Evolutionary conservation across 2,888 invertebrate species (phyloP), one percentile per base, ranked within the genome.

Genomic region (Maniola hyperantus): DNA sequence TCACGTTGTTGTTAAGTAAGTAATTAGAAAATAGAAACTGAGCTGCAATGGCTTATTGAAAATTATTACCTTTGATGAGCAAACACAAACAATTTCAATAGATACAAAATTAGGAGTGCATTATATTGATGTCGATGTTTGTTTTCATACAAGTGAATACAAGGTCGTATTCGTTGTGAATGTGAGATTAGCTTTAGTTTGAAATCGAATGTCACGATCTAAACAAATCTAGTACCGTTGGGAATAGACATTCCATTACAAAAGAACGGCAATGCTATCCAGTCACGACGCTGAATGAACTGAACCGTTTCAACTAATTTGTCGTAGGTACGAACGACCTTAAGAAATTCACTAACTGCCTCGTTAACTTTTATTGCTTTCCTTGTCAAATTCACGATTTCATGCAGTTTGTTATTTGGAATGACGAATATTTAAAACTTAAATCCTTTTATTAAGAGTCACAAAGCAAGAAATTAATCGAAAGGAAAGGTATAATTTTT

Each of bases 191-290:
- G 55, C 36, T 55, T 18, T 18, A 36, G 54, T 55, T 33, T 15
- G n/a, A 54, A 67, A 60, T 48, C 60, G 39, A 62, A 50, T 65
- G 57, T 69, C 66, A 59, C 62, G 61, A 57, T 39, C 33, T 39
- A 70, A 68, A 67, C 64, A 62, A 57, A 67, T 67, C 67, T 48
- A 33, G 64, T 48, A 58, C 53, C 61, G 60, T 64, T 60, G 59
- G 66, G 65, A 66, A 71, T 61, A 65, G 53, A 50, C 68, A 72
- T 71, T 69, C 66, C 67, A 55, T 64, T 66, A 66, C 44, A 63
- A 71, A 65, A 68, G 72, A 72, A 72, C 64, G 59, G 65, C 66
- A 72, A 66, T 66, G 66, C 59, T 36, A 64, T 64, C 67, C 33
- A 65, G 66, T 72, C 71, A 72, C 72, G 71, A 69, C 60, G 65